Evolutionary conservation across 2,888 invertebrate genomes (phyloP), one percentile per base, ranked within the genome.

Genomic region (Linnaemya vulpina): DNA sequence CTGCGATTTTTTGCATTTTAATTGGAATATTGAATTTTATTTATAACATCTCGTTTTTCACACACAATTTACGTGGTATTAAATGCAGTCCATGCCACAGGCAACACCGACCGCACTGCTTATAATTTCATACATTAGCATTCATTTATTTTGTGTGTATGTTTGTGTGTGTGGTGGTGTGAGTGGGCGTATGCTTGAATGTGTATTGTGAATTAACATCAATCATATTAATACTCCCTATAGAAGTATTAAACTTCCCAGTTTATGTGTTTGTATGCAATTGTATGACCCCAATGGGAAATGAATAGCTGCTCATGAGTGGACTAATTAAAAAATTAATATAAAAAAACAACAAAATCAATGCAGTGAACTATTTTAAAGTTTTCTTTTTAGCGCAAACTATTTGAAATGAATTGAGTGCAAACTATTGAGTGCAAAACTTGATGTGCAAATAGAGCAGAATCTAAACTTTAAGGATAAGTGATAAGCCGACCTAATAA

Each of bases 1-100:
- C 11, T 67, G 2, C 51, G 13, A 67, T 51, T 81, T 67, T 58
- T 73, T 67, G 43, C 62, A 2, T 76, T 71, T 84, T 84, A 84
- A 84, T 81, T 84, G 81, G 77, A 78, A 81, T 84, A 84, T 84
- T 81, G 81, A 81, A 73, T 74, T 84, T 77, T 74, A 84, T 81
- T 81, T 84, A 70, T 79, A 82, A 82, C 58, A 40, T 70, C 76
- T 82, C 70, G 55, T 76, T 76, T 82, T 76, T 82, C 82, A 82
- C 82, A 82, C 82, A 82, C 82, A 82, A 82, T 82, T 82, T 65
- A 76, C 63, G 76, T 76, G 76, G 63, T 49, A 49, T 82, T 76
- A 76, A 76, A 70, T 76, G 49, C 17, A 75, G 40, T 60, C 51
- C 60, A 58, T 58, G 65, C 73, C 65, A 49, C 65, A 73, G 80